Evolutionary conservation across 35 echinoderm and acorn worm species (phyloP).

Genomic region (Ophioderma brevispina): DNA sequence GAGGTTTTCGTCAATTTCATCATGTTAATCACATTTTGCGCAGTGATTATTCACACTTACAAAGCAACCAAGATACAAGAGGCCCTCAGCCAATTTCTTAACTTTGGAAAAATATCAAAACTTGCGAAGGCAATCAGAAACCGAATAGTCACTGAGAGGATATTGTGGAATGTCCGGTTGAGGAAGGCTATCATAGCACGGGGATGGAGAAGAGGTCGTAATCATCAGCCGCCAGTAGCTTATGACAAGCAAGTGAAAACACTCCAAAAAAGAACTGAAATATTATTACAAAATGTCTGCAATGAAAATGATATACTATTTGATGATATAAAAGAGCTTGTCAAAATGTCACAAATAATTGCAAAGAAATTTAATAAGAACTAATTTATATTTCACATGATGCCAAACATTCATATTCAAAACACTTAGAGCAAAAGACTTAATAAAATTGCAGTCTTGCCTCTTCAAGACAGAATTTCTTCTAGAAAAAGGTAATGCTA

Average conservation of each 20-base stretch:
- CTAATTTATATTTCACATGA: too few relatives aligned
- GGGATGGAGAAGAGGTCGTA: not conserved
- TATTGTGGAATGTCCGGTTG: not conserved
- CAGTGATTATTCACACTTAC: conserved; percentile 25
- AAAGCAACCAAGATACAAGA: conserved; percentile 8
- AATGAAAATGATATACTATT: not conserved
- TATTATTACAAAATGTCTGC: not conserved
- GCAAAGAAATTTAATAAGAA: too few relatives aligned
- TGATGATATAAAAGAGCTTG: too few relatives aligned
- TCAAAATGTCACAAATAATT: too few relatives aligned
- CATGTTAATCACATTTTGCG: not conserved
- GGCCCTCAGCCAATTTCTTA: conserved; percentile 18
- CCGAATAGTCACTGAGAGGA: not conserved
- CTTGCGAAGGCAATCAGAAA: not conserved
- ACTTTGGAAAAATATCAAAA: not conserved
- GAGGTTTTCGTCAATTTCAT: not conserved
- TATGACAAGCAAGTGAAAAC: not conserved
- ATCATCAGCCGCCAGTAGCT: not conserved
- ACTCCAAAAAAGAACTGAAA: not conserved
- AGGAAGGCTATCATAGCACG: not conserved
- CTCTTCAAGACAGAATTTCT: too few relatives aligned
- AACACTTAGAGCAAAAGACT: too few relatives aligned
- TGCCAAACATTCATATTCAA: too few relatives aligned
- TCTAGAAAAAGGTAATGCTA: too few relatives aligned
- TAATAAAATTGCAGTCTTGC: too few relatives aligned